These are phyloP conservation scores for Karalla daura DNA, from an alignment of 2,797 vertebrate species.

Conservation along the genomic window DNA sequence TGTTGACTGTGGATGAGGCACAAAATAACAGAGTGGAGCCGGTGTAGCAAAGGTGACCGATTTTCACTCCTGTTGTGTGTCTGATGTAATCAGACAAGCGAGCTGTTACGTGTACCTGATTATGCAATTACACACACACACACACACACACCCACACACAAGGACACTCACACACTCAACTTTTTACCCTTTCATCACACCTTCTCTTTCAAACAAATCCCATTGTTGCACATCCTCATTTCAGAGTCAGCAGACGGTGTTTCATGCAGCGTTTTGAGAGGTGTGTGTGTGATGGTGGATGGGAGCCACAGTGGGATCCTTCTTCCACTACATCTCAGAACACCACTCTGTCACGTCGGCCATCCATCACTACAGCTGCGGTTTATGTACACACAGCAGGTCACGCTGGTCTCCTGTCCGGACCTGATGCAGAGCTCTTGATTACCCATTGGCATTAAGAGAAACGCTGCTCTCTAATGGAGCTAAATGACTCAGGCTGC, in stretches of 20 bases:
- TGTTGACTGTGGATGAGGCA: conserved; percentile 28
- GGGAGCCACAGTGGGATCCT: conserved; percentile 50
- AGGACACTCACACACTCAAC: background rate
- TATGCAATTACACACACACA: conserved; percentile 21
- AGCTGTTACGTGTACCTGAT: conserved; percentile 30
- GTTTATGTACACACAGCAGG: conserved; percentile 68
- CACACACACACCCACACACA: background rate
- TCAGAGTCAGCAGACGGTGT: conserved; percentile 38
- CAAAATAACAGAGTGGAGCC: conserved; percentile 21
- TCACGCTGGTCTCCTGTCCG: conserved; percentile 51
- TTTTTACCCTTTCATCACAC: conserved; percentile 19
- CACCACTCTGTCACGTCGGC: conserved; percentile 52
- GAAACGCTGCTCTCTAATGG: conserved; percentile 43
- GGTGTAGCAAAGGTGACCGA: conserved; percentile 30
- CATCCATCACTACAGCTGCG: conserved; percentile 63
- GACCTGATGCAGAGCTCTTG: conserved; percentile 41
- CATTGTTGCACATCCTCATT: conserved; percentile 29
- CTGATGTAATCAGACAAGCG: conserved; percentile 52
- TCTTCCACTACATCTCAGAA: conserved; percentile 53
- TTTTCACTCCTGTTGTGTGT: conserved; percentile 40
- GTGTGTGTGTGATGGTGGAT: conserved; percentile 43
- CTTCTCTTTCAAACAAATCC: conserved; percentile 16
- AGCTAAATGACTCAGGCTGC: conserved; percentile 33
- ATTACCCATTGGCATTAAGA: conserved; percentile 52
- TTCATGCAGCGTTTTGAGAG: conserved; percentile 48